A percentile compares a stretch with the other conserved stretches of the same genome.
These are phyloP conservation scores for Bombus impatiens DNA, from an alignment of 1,140 invertebrate genomes.

Conservation along the genomic window DNA sequence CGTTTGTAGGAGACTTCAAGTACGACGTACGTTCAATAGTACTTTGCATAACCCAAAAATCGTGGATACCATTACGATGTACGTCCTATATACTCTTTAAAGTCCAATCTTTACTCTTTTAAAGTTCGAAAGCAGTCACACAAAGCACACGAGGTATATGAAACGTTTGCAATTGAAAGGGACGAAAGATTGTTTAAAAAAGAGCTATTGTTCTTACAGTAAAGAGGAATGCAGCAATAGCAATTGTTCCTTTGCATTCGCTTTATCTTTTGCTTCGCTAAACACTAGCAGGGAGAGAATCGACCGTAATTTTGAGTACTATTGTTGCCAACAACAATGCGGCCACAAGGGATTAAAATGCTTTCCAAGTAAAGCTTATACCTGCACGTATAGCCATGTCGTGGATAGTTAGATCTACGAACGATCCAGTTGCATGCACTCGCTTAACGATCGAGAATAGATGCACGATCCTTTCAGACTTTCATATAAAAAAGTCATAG, in stretches of 20 bases:
- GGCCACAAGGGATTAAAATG: slow-evolving; percentile 22
- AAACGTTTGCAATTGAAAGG: not conserved
- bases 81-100: not conserved
- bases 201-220: not conserved
- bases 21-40: not conserved
- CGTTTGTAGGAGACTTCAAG: not conserved
- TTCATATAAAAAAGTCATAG: not conserved
- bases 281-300: slow-evolving; percentile 2
- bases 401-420: not conserved
- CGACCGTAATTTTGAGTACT: slow-evolving; percentile 12
- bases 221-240: not conserved
- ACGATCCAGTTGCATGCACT: slow-evolving; percentile 20
- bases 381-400: not conserved
- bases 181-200: not conserved
- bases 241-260: slow-evolving; percentile 11
- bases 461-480: slow-evolving; percentile 21
- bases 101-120: not conserved
- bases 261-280: slow-evolving; percentile 17
- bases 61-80: not conserved
- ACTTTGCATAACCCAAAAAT: not conserved
- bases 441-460: not conserved
- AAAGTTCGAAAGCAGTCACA: not conserved
- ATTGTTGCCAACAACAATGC: slow-evolving; percentile 20
- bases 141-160: not conserved
- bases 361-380: slow-evolving; percentile 15